Evolutionary conservation across 2,888 invertebrate genomes (phyloP), one percentile per base, ranked within the genome.

Genomic region (Cerastoderma edule): DNA sequence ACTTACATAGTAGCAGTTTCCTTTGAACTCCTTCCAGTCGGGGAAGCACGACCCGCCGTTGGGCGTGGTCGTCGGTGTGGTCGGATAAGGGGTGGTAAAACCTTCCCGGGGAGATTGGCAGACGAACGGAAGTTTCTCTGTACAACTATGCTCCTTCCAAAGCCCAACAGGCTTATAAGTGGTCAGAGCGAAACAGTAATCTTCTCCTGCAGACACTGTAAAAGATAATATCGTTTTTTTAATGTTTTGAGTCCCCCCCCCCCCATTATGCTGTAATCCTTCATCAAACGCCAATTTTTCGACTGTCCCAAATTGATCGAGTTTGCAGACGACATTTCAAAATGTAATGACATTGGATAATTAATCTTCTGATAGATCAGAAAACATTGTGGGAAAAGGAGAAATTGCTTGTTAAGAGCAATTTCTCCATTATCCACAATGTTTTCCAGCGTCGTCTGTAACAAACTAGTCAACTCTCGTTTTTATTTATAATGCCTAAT

Each of bases 71-170:
- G 67, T 22, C 16, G 67, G 33, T 0, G 60, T 46, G 6, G 53
- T 28, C 44, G 74, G 48, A 13, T 46, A 27, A 0, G 76, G 27
- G 8, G 73, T 76, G 5, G 74, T 76, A 39, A 63, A 76, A 3
- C 80, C 80, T 3, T 71, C 60, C 35, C 80, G 53, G 10, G 39
- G 54, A 48, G 53, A 57, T 46, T 80, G 80, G 27, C 80, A 80
- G 6, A 80, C 50, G 16, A 65, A 86, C 0, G 84, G 83, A 28
- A 81, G 67, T 5, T 24, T 22, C 0, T 22, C 30, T 13, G 56
- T 70, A 64, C 88, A 88, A 48, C 72, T 46, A 3, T 78, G 53
- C 30, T 78, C 66, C 50, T 83, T 67, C 88, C 87, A 88, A 35
- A 88, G 53, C 10, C 88, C 88, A 22, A 85, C 67, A 10, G 86